These are phyloP conservation scores for Masnerella sp. DNA, from an alignment of 2,888 invertebrate species.

Conservation along the genomic window DNA sequence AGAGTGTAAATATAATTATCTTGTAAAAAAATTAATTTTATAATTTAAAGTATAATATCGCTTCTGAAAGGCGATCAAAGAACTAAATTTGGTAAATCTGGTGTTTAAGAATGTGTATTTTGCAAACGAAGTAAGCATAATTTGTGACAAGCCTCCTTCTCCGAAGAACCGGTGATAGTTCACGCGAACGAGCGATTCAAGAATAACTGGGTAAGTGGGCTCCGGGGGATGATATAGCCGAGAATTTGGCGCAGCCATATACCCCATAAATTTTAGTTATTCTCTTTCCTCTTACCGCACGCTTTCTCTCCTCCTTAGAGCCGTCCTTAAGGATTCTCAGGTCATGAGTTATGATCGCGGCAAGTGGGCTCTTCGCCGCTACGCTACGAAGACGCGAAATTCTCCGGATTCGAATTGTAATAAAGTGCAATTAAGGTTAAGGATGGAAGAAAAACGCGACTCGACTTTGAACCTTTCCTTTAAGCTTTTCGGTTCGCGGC, in stretches of 20 bases:
- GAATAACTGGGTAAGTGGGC: conserved; percentile 73
- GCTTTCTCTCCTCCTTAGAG: conserved; percentile 61
- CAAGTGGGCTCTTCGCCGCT: conserved; percentile 57
- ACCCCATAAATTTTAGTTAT: conserved; percentile 75
- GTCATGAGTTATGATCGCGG: conserved; percentile 57
- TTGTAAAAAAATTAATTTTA: too few relatives aligned
- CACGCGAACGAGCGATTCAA: conserved; percentile 63
- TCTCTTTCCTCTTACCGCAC: conserved; percentile 64
- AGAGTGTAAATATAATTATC: too few relatives aligned
- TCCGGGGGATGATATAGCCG: conserved; percentile 71
- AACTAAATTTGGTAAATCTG: conserved; percentile 16
- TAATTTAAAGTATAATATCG: too few relatives aligned
- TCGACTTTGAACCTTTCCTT: conserved; percentile 50
- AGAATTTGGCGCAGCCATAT: conserved; percentile 73
- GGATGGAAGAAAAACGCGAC: conserved; percentile 60
- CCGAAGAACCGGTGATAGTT: conserved; percentile 63
- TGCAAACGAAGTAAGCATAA: conserved; percentile 64
- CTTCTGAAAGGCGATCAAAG: conserved; percentile 25
- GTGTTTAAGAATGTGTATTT: conserved; percentile 28
- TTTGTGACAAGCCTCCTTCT: conserved; percentile 61
- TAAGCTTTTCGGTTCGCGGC: conserved; percentile 31
- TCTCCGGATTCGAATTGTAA: conserved; percentile 61
- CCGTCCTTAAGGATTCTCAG: conserved; percentile 61
- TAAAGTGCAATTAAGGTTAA: conserved; percentile 62
- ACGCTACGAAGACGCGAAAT: conserved; percentile 54